Evolutionary conservation across 1,140 invertebrate species (phyloP).

Genomic region (Campoletis sonorensis): DNA sequence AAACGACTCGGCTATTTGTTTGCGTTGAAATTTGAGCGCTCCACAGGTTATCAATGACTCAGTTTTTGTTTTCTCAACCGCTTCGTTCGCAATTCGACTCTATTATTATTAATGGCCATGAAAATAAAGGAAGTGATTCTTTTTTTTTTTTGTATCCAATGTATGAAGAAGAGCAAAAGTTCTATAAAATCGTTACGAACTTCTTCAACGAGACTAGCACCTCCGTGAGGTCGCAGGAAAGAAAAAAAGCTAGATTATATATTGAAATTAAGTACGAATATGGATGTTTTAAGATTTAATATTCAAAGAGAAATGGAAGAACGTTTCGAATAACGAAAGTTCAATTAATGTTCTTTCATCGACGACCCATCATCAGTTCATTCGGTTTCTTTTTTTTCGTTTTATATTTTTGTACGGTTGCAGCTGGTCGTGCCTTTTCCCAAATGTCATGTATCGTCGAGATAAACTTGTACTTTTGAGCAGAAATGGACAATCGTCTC

Average conservation of each 20-base stretch:
- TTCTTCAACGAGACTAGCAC: conserved; percentile 48
- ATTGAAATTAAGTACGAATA: background rate
- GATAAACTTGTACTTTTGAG: background rate
- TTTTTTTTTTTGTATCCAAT: background rate
- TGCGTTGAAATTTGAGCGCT: background rate
- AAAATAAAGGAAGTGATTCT: background rate
- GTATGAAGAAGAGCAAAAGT: background rate
- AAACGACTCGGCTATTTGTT: background rate
- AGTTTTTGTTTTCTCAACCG: background rate
- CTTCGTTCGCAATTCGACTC: background rate
- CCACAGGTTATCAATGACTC: background rate
- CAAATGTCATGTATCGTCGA: background rate
- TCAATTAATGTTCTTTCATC: background rate
- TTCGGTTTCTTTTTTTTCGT: conserved; percentile 59
- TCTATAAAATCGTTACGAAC: background rate
- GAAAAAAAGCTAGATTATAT: background rate
- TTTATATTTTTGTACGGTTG: conserved; percentile 70
- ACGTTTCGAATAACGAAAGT: background rate
- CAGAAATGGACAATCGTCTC: background rate
- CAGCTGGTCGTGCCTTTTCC: conserved; percentile 69
- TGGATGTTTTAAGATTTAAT: background rate
- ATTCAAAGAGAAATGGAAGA: background rate
- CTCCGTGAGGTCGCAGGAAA: conserved; percentile 57
- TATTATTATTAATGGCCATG: background rate
- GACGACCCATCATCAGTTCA: conserved; percentile 44